These are phyloP conservation scores for Gadus chalcogrammus DNA, from an alignment of 2,113 vertebrate genomes.

Conservation along the genomic window DNA sequence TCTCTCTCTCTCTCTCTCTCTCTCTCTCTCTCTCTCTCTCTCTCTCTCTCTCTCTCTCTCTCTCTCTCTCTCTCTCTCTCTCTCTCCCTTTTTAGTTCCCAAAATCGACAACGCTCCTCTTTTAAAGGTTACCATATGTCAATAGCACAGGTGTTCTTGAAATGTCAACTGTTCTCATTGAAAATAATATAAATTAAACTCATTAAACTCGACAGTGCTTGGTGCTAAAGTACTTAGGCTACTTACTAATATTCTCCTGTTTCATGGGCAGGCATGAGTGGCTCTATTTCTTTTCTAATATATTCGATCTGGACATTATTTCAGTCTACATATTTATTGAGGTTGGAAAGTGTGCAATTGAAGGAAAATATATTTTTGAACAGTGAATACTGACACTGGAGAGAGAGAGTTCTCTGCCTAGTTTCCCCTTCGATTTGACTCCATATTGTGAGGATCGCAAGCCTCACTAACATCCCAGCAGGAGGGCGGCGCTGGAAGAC, in stretches of 20 bases:
- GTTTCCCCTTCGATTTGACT: constrained; percentile 30
- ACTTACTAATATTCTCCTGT: not conserved
- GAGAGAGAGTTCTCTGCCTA: constrained; percentile 11
- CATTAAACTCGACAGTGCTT: constrained; percentile 33
- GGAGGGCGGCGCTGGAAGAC: constrained; percentile 34
- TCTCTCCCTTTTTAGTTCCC: constrained; percentile 22
- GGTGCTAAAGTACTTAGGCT: constrained; percentile 4
- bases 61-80: constrained; percentile 1
- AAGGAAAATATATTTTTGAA: constrained; percentile 34
- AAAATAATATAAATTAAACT: constrained; percentile 46
- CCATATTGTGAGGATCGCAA: constrained; percentile 44
- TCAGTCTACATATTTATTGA: constrained; percentile 9
- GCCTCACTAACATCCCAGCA: constrained; percentile 53
- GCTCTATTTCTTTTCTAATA: constrained; percentile 34
- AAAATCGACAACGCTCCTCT: constrained; percentile 37
- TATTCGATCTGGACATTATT: constrained; percentile 30
- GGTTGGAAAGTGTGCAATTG: constrained; percentile 40
- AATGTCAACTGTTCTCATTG: constrained; percentile 64
- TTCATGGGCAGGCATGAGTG: constrained; percentile 40
- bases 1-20: constrained; percentile 7
- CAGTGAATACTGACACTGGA: constrained; percentile 31
- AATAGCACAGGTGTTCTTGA: constrained; percentile 34
- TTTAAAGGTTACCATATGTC: constrained; percentile 44
- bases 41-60: not conserved
- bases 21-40: not conserved